These are phyloP conservation scores for Dicyrtomina minuta DNA, from an alignment of 2,888 invertebrate species.

Conservation along the genomic window DNA sequence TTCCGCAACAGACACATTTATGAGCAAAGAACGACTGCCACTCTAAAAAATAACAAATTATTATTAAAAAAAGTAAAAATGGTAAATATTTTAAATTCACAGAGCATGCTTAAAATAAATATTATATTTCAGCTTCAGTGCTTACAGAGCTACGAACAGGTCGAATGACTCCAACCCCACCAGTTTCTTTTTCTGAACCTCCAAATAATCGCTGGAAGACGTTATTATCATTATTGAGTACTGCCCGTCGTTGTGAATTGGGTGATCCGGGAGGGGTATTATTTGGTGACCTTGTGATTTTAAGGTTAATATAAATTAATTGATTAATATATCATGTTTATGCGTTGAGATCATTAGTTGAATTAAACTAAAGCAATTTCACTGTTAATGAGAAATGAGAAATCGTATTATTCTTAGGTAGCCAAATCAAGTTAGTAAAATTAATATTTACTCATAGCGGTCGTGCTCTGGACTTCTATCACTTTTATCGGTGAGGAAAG, in stretches of 20 bases:
- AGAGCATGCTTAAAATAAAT: neutral
- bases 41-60: constrained; percentile 55
- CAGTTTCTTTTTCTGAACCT: constrained; percentile 55
- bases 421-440: no score
- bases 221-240: constrained; percentile 64
- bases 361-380: neutral
- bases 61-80: neutral
- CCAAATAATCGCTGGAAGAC: constrained; percentile 75
- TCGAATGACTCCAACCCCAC: constrained; percentile 28
- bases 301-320: constrained; percentile 2
- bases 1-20: constrained; percentile 77
- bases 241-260: constrained; percentile 60
- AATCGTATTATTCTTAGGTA: no score
- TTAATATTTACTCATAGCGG: constrained; percentile 26
- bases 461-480: constrained; percentile 26
- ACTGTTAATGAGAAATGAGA: no score
- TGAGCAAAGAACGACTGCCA: constrained; percentile 64
- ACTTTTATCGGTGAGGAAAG: constrained; percentile 12
- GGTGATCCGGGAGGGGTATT: constrained; percentile 65
- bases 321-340: neutral
- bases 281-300: constrained; percentile 27
- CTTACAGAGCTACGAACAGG: constrained; percentile 22
- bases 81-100: neutral
- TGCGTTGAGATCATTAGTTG: neutral
- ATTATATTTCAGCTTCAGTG: constrained; percentile 8